These are phyloP conservation scores for Aptenodytes forsteri DNA, from an alignment of 2,113 vertebrate genomes.

Conservation along the genomic window DNA sequence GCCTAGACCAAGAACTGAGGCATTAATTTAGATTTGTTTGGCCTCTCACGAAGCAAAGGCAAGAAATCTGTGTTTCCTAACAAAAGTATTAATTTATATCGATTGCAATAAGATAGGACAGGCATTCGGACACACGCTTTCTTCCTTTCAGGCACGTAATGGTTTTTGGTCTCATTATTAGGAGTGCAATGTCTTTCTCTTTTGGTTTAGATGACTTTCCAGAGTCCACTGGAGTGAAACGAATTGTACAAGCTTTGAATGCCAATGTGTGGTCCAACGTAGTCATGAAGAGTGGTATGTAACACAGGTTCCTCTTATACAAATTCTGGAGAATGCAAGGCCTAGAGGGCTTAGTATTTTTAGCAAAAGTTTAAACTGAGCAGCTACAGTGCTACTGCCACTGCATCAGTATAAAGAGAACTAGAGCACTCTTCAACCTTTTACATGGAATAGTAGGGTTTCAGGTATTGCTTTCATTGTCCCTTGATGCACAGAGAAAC, in stretches of 20 bases:
- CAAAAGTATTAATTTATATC: rapidly evolving
- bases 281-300: conserved; percentile 92
- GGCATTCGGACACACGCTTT: background rate
- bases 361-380: background rate
- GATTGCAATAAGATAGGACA: rapidly evolving
- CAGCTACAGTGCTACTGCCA: background rate
- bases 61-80: background rate
- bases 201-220: conserved; percentile 90
- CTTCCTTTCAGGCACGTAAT: rapidly evolving
- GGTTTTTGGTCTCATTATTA: rapidly evolving
- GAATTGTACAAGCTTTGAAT: conserved; percentile 93
- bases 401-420: rapidly evolving
- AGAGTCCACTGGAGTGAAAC: conserved; percentile 93
- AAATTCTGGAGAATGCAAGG: background rate
- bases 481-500: background rate
- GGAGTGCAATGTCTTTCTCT: background rate
- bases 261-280: conserved; percentile 97
- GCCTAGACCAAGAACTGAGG: background rate
- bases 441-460: background rate
- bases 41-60: background rate
- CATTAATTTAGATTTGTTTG: background rate
- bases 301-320: background rate
- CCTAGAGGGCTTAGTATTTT: background rate
- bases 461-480: background rate
- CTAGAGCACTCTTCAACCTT: background rate